Conservation (phyloP, 2,797 vertebrate species). For the Sebastes itinus region DNA sequence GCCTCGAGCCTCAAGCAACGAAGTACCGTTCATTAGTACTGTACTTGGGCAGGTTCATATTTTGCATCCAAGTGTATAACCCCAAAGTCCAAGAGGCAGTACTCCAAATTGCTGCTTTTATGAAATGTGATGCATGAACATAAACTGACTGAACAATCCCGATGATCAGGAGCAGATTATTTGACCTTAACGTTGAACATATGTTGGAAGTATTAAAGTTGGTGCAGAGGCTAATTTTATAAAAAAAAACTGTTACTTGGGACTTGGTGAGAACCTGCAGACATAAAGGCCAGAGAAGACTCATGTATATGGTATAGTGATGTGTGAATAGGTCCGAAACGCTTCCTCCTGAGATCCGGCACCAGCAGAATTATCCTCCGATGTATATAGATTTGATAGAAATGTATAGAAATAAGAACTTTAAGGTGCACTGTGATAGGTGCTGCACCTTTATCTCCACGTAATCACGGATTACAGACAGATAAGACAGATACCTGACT, state of each 20-base stretch:
- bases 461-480: not conserved
- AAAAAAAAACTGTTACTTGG: not conserved
- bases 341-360: not conserved
- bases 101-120: not conserved
- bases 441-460: not conserved
- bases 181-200: not conserved
- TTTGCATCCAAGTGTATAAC: not conserved
- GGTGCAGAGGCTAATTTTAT: not conserved
- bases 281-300: too few species aligned
- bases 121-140: not conserved
- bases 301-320: not conserved
- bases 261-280: not conserved
- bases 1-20: not conserved
- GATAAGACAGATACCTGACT: not conserved
- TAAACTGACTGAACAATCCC: not conserved
- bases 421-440: too few species aligned
- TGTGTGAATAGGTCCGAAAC: not conserved
- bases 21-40: not conserved
- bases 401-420: not conserved
- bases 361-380: not conserved
- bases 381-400: not conserved
- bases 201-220: not conserved
- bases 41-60: not conserved
- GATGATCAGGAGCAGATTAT: not conserved
- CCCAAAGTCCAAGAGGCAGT: not conserved